Percentiles rank a stretch among this genome's conserved stretches.
Conservation (phyloP, 2,113 vertebrate species). For the Desmodus rotundus region DNA sequence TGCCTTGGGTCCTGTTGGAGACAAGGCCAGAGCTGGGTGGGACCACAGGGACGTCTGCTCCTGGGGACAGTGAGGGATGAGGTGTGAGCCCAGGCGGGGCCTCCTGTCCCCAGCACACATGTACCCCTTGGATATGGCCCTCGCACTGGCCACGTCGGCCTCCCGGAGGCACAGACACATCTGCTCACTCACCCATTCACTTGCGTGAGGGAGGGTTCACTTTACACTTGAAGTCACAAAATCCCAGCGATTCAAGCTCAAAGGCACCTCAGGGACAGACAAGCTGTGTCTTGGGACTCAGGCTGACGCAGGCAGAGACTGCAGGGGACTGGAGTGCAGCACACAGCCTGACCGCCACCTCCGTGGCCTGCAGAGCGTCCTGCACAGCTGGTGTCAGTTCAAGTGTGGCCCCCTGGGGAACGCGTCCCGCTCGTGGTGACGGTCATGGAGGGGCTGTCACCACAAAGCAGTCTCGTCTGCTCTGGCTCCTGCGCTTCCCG, state of each 20-base stretch:
- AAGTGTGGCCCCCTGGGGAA: not conserved
- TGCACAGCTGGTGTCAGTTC: too few species aligned
- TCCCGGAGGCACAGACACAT: not conserved
- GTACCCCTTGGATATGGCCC: not conserved
- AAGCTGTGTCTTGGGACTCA: not conserved
- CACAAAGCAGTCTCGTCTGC: not conserved
- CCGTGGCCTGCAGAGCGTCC: not conserved
- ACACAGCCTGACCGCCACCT: not conserved
- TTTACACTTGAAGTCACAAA: not conserved
- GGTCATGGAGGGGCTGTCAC: not conserved
- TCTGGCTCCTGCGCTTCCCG: not conserved
- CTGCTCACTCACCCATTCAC: accelerated
- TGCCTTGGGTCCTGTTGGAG: too few species aligned
- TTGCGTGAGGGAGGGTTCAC: not conserved
- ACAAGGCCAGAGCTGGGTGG: not conserved
- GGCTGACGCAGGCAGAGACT: not conserved
- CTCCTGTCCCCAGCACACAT: not conserved
- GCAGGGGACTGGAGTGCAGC: not conserved
- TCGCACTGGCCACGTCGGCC: not conserved
- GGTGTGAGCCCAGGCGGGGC: not conserved
- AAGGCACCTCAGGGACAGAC: not conserved
- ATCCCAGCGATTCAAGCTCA: not conserved
- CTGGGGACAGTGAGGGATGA: not conserved
- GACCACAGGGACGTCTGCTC: not conserved
- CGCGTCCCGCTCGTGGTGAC: accelerated